A percentile compares a stretch with the other conserved stretches of the same genome.
Evolutionary conservation across 2,888 invertebrate species (phyloP).

Genomic region (Ennomos quercinarius): DNA sequence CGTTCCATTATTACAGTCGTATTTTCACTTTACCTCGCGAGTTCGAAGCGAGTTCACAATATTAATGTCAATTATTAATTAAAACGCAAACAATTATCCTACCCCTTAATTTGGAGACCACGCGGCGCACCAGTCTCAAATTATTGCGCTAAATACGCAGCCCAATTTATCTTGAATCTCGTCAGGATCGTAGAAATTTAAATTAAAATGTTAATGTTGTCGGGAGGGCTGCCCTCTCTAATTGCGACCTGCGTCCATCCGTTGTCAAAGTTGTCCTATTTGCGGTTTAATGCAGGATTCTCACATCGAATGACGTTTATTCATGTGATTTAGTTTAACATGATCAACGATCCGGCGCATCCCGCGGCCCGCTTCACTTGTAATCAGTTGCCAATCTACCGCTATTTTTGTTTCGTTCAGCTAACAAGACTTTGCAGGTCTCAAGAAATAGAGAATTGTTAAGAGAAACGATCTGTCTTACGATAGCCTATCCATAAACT

Average conservation of each 20-base stretch:
- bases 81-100: slow-evolving; percentile 76
- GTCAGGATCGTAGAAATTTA: slow-evolving; percentile 80
- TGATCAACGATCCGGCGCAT: slow-evolving; percentile 23
- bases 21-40: slow-evolving; percentile 37
- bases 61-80: slow-evolving; percentile 78
- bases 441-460: no score
- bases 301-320: slow-evolving; percentile 49
- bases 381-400: slow-evolving; percentile 8
- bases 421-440: slow-evolving; percentile 15
- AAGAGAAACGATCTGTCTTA: no score
- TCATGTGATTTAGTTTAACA: slow-evolving; percentile 40
- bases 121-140: slow-evolving; percentile 68
- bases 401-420: slow-evolving; percentile 15
- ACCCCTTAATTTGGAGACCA: slow-evolving; percentile 71
- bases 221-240: slow-evolving; percentile 70
- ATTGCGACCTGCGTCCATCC: slow-evolving; percentile 73
- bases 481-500: no score
- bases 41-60: slow-evolving; percentile 54
- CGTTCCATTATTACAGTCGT: slow-evolving; percentile 27
- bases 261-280: slow-evolving; percentile 67
- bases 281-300: slow-evolving; percentile 53
- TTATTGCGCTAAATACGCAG: slow-evolving; percentile 79
- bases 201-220: slow-evolving; percentile 85
- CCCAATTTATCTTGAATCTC: slow-evolving; percentile 82
- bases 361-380: slow-evolving; percentile 26